Conservation (phyloP, 2,888 invertebrate species). For the Cacoxenus indagator region DNA sequence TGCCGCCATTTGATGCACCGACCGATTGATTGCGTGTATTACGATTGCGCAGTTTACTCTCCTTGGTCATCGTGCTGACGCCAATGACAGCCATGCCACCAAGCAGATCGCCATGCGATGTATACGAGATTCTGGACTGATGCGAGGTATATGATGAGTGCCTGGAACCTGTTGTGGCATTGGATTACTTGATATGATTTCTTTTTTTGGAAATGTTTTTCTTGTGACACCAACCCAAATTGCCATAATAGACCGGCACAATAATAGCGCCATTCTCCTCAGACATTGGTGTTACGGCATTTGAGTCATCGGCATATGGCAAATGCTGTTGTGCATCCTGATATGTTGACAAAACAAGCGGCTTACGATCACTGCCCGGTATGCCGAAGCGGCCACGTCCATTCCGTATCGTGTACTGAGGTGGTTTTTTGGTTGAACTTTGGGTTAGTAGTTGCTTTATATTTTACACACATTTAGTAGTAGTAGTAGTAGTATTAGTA, state of each 20-base stretch:
- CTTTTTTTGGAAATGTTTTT: not conserved
- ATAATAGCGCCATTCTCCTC: constrained; percentile 97
- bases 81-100: constrained; percentile 77
- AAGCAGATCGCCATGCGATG: constrained; percentile 92
- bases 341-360: constrained; percentile 93
- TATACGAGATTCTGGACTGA: constrained; percentile 92
- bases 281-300: constrained; percentile 97
- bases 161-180: constrained; percentile 77
- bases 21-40: constrained; percentile 81
- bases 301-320: constrained; percentile 97
- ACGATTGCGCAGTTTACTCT: constrained; percentile 83
- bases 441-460: constrained; percentile 55
- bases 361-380: constrained; percentile 90
- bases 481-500: constrained; percentile 23
- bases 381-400: constrained; percentile 83
- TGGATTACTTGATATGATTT: not conserved
- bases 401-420: constrained; percentile 86
- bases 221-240: constrained; percentile 75
- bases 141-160: constrained; percentile 97
- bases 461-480: constrained; percentile 43
- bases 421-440: constrained; percentile 47
- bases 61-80: constrained; percentile 78
- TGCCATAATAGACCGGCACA: constrained; percentile 90
- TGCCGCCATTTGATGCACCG: constrained; percentile 74
- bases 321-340: constrained; percentile 94